Conservation (phyloP, 2,888 invertebrate species). For the Chesias legatella region DNA sequence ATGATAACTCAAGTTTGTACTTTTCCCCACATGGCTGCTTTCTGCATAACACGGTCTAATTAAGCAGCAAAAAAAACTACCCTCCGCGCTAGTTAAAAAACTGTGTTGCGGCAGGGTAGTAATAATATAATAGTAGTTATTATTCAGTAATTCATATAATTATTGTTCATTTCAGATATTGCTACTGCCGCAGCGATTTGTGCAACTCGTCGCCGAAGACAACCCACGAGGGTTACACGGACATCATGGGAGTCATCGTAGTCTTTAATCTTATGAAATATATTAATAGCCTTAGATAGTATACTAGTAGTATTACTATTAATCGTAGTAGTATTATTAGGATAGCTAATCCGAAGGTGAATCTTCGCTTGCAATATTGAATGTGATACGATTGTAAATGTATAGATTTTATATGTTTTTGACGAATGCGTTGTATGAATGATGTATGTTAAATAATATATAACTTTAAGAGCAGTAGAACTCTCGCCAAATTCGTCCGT, state of each 20-base stretch:
- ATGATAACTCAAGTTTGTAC: too few species aligned
- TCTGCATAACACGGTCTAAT: too few species aligned
- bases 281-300: conserved; percentile 76
- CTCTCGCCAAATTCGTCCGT: too few species aligned
- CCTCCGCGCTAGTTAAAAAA: too few species aligned
- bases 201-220: conserved; percentile 83
- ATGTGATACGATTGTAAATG: conserved; percentile 31
- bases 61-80: too few species aligned
- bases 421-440: not conserved
- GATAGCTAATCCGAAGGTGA: conserved; percentile 28
- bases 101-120: too few species aligned
- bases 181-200: conserved; percentile 87
- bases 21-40: too few species aligned
- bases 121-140: too few species aligned
- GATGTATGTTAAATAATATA: conserved; percentile 6
- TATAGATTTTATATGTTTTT: conserved; percentile 1
- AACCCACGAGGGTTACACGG: conserved; percentile 74
- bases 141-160: too few species aligned
- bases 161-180: conserved; percentile 71
- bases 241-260: conserved; percentile 82
- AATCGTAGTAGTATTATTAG: conserved; percentile 1
- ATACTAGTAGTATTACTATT: conserved; percentile 1
- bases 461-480: too few species aligned
- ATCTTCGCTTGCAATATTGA: conserved; percentile 32
- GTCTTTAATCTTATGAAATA: conserved; percentile 83